phyloP scores from a whole-genome alignment of 2,797 vertebrate species.

The Pipistrellus nathusii region DNA sequence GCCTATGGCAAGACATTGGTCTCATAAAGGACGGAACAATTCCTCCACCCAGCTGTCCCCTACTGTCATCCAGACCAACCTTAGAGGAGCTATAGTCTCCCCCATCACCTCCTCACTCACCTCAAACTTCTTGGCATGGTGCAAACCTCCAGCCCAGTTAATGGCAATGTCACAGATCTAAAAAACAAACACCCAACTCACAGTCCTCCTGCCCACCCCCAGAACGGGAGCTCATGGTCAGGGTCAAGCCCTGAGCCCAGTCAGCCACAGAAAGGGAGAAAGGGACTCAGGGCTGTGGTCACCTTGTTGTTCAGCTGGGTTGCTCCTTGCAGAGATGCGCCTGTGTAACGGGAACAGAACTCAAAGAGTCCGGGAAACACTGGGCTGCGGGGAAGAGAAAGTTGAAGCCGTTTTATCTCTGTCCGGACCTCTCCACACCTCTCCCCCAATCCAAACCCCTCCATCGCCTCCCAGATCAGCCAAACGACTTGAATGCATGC shows the following conservation, averaged over 20 bases:
- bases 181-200: slow-evolving; percentile 55
- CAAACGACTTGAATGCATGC: no score
- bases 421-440: background rate
- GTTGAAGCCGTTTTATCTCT: background rate
- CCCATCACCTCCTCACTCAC: slow-evolving; percentile 84
- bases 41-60: background rate
- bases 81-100: background rate
- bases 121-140: slow-evolving; percentile 99
- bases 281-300: background rate
- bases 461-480: no score
- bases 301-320: slow-evolving; percentile 99
- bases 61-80: background rate
- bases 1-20: slow-evolving; percentile 88
- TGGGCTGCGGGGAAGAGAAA: slow-evolving; percentile 88
- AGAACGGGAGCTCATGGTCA: slow-evolving; percentile 7
- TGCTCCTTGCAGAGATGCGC: slow-evolving; percentile 97
- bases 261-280: background rate
- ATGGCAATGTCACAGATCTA: slow-evolving; percentile 99
- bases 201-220: background rate
- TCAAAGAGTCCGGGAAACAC: slow-evolving; percentile 99
- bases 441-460: background rate
- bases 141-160: slow-evolving; percentile 98
- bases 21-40: slow-evolving; percentile 14
- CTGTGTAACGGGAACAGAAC: slow-evolving; percentile 98
- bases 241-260: background rate